Evolutionary conservation across 2,113 vertebrate species (phyloP).

Genomic region (Paedocypris sp.): DNA sequence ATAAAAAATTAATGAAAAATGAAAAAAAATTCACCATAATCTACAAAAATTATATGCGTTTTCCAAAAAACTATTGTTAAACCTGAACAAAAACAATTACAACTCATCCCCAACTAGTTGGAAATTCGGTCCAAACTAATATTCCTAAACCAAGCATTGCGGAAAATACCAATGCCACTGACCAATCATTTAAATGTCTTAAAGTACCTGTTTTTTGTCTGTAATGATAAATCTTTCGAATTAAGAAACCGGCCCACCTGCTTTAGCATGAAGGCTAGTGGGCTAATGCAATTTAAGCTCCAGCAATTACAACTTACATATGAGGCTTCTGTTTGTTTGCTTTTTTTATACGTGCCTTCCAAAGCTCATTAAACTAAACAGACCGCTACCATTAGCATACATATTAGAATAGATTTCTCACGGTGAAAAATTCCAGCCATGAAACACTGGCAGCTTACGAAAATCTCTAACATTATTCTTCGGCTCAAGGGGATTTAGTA

Average conservation of each 20-base stretch:
- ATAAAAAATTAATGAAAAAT: no score
- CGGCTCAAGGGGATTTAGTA: not conserved
- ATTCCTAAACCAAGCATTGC: no score
- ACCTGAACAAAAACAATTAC: no score
- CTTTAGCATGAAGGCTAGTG: not conserved
- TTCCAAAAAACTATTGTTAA: no score
- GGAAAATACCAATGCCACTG: no score
- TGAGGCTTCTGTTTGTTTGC: not conserved
- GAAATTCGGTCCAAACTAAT: no score
- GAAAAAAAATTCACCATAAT: no score
- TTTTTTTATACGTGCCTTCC: not conserved
- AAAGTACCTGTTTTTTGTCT: not conserved
- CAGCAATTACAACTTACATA: not conserved
- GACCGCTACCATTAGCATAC: not conserved
- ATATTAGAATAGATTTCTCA: not conserved
- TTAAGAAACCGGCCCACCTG: slow-evolving; percentile 13
- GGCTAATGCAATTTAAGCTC: not conserved
- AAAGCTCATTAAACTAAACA: not conserved
- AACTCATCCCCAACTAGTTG: no score
- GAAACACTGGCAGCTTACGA: not conserved
- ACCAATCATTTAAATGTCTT: no score
- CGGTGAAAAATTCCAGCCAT: not conserved
- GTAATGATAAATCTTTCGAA: slow-evolving; percentile 7
- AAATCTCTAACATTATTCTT: not conserved
- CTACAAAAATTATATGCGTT: no score